Percentiles rank a stretch among this genome's conserved stretches.
Evolutionary conservation across 2,113 vertebrate species (phyloP).

Genomic region (Gracilinanus agilis): DNA sequence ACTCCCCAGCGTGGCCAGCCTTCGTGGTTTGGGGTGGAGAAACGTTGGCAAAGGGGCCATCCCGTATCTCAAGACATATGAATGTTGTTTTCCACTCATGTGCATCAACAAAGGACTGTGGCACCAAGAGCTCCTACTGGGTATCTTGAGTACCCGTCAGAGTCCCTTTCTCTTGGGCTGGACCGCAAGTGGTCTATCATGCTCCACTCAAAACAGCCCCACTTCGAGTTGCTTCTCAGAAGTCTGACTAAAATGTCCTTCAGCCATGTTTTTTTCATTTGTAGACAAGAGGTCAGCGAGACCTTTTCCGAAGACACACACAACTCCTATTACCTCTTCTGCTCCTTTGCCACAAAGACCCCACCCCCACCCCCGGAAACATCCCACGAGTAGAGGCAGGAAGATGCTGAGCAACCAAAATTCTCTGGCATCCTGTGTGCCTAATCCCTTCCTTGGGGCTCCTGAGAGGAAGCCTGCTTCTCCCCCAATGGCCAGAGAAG

Average conservation of each 20-base stretch:
- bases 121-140: background rate
- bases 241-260: background rate
- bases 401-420: background rate
- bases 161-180: background rate
- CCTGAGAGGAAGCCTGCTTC: background rate
- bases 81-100: background rate
- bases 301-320: background rate
- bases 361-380: background rate
- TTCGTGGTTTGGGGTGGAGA: background rate
- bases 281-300: background rate
- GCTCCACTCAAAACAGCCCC: background rate
- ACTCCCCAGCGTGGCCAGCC: background rate
- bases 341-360: background rate
- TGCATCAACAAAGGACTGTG: background rate
- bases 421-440: background rate
- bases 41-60: background rate
- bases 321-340: background rate
- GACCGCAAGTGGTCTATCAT: background rate
- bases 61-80: background rate
- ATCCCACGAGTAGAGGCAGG: background rate
- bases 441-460: background rate
- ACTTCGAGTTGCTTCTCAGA: background rate
- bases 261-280: background rate
- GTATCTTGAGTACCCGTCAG: background rate
- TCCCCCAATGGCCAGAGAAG: background rate